Percentiles rank a stretch among this genome's conserved stretches.
Conservation (phyloP, 2,113 vertebrate genomes). For the Thamnophis sirtalis region DNA sequence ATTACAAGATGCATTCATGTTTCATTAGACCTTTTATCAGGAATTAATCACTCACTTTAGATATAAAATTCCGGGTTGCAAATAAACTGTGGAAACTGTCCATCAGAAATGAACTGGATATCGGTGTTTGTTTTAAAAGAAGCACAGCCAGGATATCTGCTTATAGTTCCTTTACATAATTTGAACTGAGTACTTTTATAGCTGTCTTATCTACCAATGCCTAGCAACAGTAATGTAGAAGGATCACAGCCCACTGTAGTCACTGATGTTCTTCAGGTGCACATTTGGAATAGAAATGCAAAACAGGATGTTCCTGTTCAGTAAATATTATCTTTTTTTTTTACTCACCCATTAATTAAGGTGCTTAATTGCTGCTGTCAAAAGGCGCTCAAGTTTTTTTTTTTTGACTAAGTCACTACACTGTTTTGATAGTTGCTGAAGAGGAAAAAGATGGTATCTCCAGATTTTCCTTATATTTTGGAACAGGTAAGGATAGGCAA, state of each 20-base stretch:
- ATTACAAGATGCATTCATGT: conserved; percentile 82
- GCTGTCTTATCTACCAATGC: background rate
- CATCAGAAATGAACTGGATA: conserved; percentile 52
- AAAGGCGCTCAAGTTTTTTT: conserved; percentile 78
- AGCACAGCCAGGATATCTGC: background rate
- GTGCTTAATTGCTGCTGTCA: conserved; percentile 86
- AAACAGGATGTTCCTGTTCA: conserved; percentile 79
- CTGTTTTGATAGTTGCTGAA: conserved; percentile 63
- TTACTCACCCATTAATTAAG: conserved; percentile 85
- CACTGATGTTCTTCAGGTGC: conserved; percentile 69
- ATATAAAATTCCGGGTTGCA: conserved; percentile 82
- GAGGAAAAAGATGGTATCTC: conserved; percentile 51
- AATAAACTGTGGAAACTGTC: conserved; percentile 68
- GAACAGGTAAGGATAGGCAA: conserved; percentile 6
- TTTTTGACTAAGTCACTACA: conserved; percentile 61
- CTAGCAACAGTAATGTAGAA: conserved; percentile 32
- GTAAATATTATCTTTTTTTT: conserved; percentile 85
- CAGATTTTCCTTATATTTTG: background rate
- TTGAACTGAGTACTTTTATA: conserved; percentile 29
- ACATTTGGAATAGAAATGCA: conserved; percentile 77
- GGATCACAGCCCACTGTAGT: conserved; percentile 30
- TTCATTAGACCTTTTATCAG: conserved; percentile 86
- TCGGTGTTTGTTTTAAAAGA: conserved; percentile 42
- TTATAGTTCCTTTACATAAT: background rate
- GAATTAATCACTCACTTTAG: conserved; percentile 83